phyloP scores from a whole-genome alignment of 2,888 invertebrate species.

The Phengaris alcon region DNA sequence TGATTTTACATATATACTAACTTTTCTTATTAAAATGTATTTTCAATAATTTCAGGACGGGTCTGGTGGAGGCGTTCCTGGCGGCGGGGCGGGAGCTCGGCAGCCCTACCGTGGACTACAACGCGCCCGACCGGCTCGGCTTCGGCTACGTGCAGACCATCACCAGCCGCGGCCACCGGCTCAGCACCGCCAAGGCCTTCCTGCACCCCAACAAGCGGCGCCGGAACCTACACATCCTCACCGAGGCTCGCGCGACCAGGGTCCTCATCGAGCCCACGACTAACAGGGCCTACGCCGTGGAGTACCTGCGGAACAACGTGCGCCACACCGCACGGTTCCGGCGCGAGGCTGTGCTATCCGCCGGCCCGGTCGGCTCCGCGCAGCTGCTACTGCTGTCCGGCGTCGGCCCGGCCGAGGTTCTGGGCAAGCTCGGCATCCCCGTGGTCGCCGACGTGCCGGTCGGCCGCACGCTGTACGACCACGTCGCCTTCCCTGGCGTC shows the following conservation, averaged over 20 bases:
- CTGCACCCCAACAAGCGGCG: conserved; percentile 81
- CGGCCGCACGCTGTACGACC: conserved; percentile 83
- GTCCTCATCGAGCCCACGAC: conserved; percentile 72
- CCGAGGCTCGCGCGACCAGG: conserved; percentile 65
- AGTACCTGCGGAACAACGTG: conserved; percentile 79
- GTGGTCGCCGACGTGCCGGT: conserved; percentile 82
- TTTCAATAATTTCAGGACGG: conserved; percentile 60
- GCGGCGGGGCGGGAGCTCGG: conserved; percentile 80
- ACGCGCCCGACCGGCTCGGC: conserved; percentile 81
- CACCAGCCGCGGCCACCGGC: conserved; percentile 80
- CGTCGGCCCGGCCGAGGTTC: conserved; percentile 78
- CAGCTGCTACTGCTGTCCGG: conserved; percentile 96
- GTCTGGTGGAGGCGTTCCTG: conserved; percentile 77
- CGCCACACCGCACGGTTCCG: conserved; percentile 79
- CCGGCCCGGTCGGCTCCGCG: conserved; percentile 92
- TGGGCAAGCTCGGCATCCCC: conserved; percentile 79
- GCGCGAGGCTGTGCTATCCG: conserved; percentile 90
- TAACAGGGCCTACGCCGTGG: conserved; percentile 84
- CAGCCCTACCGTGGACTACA: conserved; percentile 80
- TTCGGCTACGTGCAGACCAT: conserved; percentile 76
- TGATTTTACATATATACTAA: too few relatives aligned
- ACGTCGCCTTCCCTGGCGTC: conserved; percentile 76
- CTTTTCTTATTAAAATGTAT: too few relatives aligned
- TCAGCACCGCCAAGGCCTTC: conserved; percentile 84
- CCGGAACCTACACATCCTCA: conserved; percentile 79